Evolutionary conservation across 2,113 vertebrate species (phyloP), one percentile per base, ranked within the genome.

Genomic region (Seriola dumerili): DNA sequence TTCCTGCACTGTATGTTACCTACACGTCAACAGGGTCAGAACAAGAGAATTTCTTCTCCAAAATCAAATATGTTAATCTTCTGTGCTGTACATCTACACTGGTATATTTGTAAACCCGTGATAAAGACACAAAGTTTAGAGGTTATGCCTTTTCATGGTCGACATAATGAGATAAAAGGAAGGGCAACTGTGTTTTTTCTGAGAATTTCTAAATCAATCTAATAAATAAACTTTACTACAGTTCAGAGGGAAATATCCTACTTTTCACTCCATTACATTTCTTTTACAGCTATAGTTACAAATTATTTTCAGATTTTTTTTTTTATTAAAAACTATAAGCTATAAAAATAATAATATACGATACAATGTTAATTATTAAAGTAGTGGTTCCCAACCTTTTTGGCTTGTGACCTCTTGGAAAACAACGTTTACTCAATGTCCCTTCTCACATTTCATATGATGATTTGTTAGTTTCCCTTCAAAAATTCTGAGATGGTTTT

Each of bases 1-100:
- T 38, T 72, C 68, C 62, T 75, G 17, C 23, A 29, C 63, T 58
- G 29, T 50, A 29, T 29, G 29, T 29, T 69, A 76, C 25, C 50
- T n/a, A 52, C 63, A 46, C 50, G n/a, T 25, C 0, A n/a, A 25
- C 32, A 19, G 70, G 34, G n/a, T 74, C 54, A 1, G 25, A 65
- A 40, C 19, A 59, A 83, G 42, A 55, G 34, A 52, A 10, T 42
- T 34, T 81, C 4, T 25, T 5, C 2, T 57, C 23, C 23, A 25
- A 12, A 57, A 8, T 21, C 8, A 40, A 40, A 40, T 8, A 40
- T 40, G 34, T 29, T 29, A 29, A 29, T 29, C 29, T 29, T 29
- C 29, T 36, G 34, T 36, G 34, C 9, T 46, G 19, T 34, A 36
- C 8, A 57, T 19, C 25, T 16, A 5, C 44, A 46, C 4, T 46